phyloP scores from a whole-genome alignment of 2,113 vertebrate genomes.

The Apodemus sylvaticus region DNA sequence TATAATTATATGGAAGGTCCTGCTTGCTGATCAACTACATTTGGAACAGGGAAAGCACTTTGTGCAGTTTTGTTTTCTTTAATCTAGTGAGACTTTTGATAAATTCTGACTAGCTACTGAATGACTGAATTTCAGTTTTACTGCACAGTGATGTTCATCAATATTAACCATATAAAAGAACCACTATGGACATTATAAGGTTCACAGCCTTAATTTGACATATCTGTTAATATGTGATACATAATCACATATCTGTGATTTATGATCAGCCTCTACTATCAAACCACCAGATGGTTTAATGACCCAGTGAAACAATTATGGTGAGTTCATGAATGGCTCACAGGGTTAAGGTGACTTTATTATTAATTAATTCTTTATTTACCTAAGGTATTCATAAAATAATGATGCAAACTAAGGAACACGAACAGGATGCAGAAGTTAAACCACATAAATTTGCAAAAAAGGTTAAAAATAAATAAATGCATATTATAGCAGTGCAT shows the following conservation, averaged over 20 bases:
- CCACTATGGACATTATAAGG: neutral
- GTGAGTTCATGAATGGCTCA: neutral
- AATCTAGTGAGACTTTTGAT: constrained; percentile 6
- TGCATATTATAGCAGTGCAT: neutral
- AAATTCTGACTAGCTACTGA: neutral
- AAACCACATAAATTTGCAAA: neutral
- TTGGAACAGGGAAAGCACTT: neutral
- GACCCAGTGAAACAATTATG: neutral
- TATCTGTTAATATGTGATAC: constrained; percentile 32
- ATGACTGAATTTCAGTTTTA: neutral
- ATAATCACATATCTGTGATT: neutral
- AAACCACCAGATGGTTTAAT: neutral
- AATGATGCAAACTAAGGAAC: constrained; percentile 20
- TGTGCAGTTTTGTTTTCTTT: neutral
- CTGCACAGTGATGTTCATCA: neutral
- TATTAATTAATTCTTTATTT: constrained; percentile 47
- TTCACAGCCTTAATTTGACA: neutral
- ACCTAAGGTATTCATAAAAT: constrained; percentile 24
- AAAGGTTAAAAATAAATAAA: constrained; percentile 36
- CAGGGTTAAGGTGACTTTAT: neutral
- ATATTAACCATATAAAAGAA: neutral
- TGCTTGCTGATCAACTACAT: neutral
- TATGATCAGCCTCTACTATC: neutral
- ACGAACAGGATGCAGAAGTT: neutral
- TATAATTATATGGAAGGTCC: neutral